phyloP scores from a whole-genome alignment of 2,797 vertebrate species.

The Cebuella pygmaea region DNA sequence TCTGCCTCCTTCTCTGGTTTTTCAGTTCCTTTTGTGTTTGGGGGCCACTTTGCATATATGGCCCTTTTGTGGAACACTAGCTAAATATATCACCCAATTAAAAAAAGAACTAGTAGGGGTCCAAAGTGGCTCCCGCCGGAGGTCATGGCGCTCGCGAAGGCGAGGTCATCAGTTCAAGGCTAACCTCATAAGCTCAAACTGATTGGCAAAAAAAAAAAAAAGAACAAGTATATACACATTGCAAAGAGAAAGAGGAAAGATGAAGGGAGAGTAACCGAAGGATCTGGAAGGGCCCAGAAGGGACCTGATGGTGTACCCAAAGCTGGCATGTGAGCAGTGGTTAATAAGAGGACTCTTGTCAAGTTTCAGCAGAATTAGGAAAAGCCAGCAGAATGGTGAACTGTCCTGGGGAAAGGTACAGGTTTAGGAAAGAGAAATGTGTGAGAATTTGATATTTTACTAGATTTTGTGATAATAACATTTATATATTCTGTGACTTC shows the following conservation, averaged over 20 bases:
- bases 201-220: background rate
- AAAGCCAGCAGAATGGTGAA: background rate
- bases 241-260: background rate
- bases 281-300: background rate
- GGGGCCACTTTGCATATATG: background rate
- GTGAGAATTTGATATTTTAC: background rate
- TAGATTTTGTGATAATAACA: background rate
- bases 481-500: background rate
- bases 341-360: background rate
- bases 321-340: background rate
- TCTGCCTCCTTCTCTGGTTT: background rate
- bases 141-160: no score
- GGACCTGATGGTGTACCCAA: background rate
- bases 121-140: no score
- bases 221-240: background rate
- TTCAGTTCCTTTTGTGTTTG: background rate
- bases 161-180: no score
- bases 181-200: no score
- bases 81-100: background rate
- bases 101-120: background rate
- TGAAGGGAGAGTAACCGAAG: background rate
- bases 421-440: background rate
- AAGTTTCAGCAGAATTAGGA: background rate
- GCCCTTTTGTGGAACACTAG: background rate
- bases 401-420: background rate